Percentiles rank a stretch among this genome's conserved stretches.
Evolutionary conservation across 2,797 vertebrate genomes (phyloP).

Genomic region (Gastrophryne carolinensis): DNA sequence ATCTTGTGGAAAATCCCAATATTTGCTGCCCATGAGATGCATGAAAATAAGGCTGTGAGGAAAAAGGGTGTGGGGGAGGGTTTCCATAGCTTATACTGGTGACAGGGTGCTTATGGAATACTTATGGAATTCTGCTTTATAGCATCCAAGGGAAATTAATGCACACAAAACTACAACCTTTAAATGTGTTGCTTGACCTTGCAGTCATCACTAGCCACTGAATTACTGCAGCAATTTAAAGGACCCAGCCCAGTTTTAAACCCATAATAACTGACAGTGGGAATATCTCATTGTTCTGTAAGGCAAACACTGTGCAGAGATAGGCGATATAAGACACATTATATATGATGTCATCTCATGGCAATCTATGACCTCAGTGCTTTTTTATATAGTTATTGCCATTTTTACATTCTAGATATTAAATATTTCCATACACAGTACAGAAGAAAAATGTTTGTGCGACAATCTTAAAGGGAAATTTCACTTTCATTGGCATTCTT

Average conservation of each 20-base stretch:
- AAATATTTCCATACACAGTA: not conserved
- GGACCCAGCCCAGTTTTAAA: constrained; percentile 18
- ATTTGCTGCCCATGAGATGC: constrained; percentile 15
- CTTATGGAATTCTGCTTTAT: constrained; percentile 27
- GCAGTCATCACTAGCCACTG: constrained; percentile 27
- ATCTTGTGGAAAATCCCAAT: constrained; percentile 14
- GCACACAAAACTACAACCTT: constrained; percentile 15
- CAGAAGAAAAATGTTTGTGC: not conserved
- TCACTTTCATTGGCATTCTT: too few species aligned
- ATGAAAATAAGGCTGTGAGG: constrained; percentile 14
- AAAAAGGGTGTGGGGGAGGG: constrained; percentile 1
- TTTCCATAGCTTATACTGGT: constrained; percentile 23
- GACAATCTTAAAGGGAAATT: too few species aligned
- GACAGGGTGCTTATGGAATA: constrained; percentile 22
- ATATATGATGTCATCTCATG: constrained; percentile 17
- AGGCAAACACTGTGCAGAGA: not conserved
- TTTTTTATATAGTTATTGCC: constrained; percentile 16
- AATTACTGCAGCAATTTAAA: constrained; percentile 27
- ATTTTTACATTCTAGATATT: constrained; percentile 17
- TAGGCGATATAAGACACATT: not conserved
- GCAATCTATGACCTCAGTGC: constrained; percentile 31
- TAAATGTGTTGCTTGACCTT: constrained; percentile 32
- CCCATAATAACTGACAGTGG: not conserved
- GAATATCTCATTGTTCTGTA: constrained; percentile 3
- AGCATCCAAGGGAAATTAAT: constrained; percentile 46